Base-by-base conservation (phyloP, 2,113 vertebrate genomes). In the Sarotherodon lohbergeri region DNA sequence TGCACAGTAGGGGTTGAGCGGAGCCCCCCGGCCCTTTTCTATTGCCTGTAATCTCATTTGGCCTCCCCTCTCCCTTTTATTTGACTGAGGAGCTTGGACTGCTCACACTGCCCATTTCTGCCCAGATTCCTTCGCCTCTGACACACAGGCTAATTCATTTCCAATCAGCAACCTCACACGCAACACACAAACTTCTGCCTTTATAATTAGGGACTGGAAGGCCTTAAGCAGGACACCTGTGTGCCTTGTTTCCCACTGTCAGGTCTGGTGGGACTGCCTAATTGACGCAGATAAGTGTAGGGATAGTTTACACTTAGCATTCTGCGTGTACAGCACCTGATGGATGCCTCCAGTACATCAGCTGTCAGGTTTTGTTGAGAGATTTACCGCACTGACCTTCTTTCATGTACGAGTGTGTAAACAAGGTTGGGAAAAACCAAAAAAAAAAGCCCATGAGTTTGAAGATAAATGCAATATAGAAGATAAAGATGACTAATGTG, bases 1-100 rank as follows among this genome's bases (percentile, higher is more conserved):
- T 95, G 97, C 98, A 97, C 98, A 98, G 98, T 97, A 97, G 98
- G 98, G 98, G 98, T 97, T 97, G 96, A 97, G 96, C 97, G 95
- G 97, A 97, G 96, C 97, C 97, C 95, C 97, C 97, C 96, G 96
- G 96, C 96, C 96, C 96, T 97, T 98, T 98, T 98, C 97, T 97
- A 95, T 96, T 96, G 96, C 92, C 91, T 97, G 96, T 97, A 97
- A 98, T 97, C 98, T 98, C 97, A 98, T 98, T 98, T 98, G 96
- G 97, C 96, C 93, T 96, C 95, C 96, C 92, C 94, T 96, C 95
- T 96, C 96, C 95, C 95, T 97, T 95, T 96, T 95, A 95, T 95
- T 96, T 95, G 97, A 97, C 96, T 94, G 95, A 95, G 95, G 96
- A 95, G 95, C 96, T 91, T 96, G 94, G 92, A 96, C 90, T 94